Percentiles rank a stretch among this genome's conserved stretches.
Evolutionary conservation across 2,113 vertebrate species (phyloP).

Genomic region (Microcebus jonahi): DNA sequence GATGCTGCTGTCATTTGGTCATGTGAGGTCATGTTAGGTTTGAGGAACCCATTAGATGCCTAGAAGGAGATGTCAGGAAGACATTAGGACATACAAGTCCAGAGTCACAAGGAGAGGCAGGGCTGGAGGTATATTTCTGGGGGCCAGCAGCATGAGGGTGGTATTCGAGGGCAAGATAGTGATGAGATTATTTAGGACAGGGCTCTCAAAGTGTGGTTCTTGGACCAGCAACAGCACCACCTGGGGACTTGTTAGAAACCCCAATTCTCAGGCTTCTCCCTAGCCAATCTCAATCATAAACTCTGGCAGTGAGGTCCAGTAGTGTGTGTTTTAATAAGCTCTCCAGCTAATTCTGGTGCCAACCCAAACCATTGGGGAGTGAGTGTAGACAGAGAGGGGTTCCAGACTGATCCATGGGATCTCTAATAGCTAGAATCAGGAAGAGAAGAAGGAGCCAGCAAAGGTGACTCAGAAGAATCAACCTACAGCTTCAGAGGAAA

Average conservation of each 20-base stretch:
- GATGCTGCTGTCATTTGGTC: not conserved
- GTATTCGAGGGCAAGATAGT: not conserved
- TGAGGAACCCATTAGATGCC: not conserved
- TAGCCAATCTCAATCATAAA: not conserved
- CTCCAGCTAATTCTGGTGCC: not conserved
- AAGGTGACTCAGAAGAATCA: not conserved
- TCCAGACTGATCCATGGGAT: not conserved
- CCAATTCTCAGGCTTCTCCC: not conserved
- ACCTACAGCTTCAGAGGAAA: not conserved
- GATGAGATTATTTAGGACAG: not conserved
- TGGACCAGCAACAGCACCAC: not conserved
- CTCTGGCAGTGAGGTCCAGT: not conserved
- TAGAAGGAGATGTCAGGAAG: not conserved
- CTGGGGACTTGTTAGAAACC: not conserved
- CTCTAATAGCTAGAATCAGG: not conserved
- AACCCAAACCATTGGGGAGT: not conserved
- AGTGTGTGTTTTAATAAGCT: not conserved
- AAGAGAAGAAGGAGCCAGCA: not conserved
- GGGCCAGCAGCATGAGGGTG: not conserved
- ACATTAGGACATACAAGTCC: not conserved
- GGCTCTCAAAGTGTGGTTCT: not conserved
- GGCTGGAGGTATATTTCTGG: not conserved
- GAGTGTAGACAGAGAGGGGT: not conserved
- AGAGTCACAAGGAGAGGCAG: not conserved
- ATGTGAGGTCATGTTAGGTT: not conserved